phyloP scores from a whole-genome alignment of 2,888 invertebrate species.

The Apeira syringaria region DNA sequence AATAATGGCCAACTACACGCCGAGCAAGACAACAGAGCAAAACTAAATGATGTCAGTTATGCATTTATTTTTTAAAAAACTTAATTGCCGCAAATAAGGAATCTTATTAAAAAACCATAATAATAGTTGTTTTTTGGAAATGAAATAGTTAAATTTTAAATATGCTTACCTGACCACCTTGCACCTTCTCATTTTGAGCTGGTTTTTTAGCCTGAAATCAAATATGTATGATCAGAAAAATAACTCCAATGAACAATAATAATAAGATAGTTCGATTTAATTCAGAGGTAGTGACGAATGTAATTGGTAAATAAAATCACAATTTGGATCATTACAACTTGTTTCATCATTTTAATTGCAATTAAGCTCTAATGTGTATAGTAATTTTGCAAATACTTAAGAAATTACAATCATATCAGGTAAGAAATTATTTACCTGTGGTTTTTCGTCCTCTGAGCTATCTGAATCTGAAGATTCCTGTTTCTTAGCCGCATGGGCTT shows the following conservation, averaged over 20 bases:
- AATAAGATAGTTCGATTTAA: not conserved
- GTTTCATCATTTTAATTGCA: conserved; percentile 53
- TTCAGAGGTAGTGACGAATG: conserved; percentile 75
- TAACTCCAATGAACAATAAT: not conserved
- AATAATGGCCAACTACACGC: too few species aligned
- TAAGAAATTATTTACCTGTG: conserved; percentile 44
- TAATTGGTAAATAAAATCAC: conserved; percentile 24
- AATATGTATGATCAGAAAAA: not conserved
- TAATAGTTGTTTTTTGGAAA: too few species aligned
- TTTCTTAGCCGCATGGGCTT: conserved; percentile 52
- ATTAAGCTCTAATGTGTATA: too few species aligned
- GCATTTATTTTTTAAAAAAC: too few species aligned
- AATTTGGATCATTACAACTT: conserved; percentile 38
- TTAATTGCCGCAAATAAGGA: too few species aligned
- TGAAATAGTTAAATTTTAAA: too few species aligned
- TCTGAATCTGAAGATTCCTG: conserved; percentile 67
- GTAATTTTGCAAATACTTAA: not conserved
- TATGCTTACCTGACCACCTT: conserved; percentile 11
- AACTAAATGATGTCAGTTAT: too few species aligned
- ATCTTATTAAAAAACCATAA: too few species aligned
- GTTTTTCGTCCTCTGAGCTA: conserved; percentile 65
- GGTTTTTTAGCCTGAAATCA: conserved; percentile 13
- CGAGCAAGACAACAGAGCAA: too few species aligned
- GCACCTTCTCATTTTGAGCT: conserved; percentile 9
- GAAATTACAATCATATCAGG: too few species aligned